Evolutionary conservation across 2,113 vertebrate species (phyloP), one percentile per base, ranked within the genome.

Genomic region (Tamias sibiricus): DNA sequence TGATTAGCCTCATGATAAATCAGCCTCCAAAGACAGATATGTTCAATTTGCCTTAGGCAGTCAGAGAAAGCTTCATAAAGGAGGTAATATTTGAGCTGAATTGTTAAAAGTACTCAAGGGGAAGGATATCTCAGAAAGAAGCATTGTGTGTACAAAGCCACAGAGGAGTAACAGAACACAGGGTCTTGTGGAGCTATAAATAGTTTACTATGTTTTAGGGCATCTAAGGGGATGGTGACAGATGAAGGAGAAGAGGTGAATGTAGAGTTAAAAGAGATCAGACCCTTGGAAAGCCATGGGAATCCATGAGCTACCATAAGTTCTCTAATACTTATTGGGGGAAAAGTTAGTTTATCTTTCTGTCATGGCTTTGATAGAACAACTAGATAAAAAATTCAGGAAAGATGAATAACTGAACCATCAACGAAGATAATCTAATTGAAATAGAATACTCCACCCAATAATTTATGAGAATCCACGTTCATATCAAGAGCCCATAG

Each of bases 21-120:
- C 77, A 95, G 13, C 57, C 49, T 86, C 49, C 49, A 71, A 64
- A 80, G n/a, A 87, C 57, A 79, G 49, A 90, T 90, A 90, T 20
- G 30, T 75, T 90, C 30, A 86, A 13, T 32, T 76, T 95, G 54
- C 30, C 88, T 74, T 90, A 95, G 13, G 57, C 77, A 77, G 57
- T 75, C 40, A 95, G 32, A 30, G 57, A 71, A 93, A 90, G 59
- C 26, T 62, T 62, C 59, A 62, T 24, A 62, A 62, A 62, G 59
- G 24, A 62, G 59, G 59, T 62, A 81, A 75, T 69, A 68, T 90
- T 85, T 92, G 66, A 95, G 66, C 28, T 75, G 35, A 85, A 52
- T 92, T 47, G 86, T 92, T 96, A 69, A 95, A 96, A 42, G 7
- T 69, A 81, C 75, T 90, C 42, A 86, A 95, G 59, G 57, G 49